phyloP scores from a whole-genome alignment of 2,888 invertebrate species.

The Oxytorus armatus region DNA sequence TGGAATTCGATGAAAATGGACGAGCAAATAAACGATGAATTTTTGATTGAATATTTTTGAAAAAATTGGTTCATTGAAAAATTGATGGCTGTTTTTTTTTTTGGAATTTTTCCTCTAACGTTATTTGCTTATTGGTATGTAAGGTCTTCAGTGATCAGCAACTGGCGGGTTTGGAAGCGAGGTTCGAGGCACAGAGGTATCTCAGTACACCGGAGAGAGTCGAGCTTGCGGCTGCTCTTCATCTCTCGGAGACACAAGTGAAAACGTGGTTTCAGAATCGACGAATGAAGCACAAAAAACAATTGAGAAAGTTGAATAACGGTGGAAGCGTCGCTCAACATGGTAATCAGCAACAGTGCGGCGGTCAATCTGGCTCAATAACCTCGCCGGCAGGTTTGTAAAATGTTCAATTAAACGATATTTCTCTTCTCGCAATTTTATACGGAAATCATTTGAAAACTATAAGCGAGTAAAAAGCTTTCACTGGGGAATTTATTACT shows the following conservation, averaged over 20 bases:
- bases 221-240: conserved; percentile 96
- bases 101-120: too few relatives aligned
- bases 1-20: too few relatives aligned
- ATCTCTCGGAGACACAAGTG: conserved; percentile 97
- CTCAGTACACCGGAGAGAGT: conserved; percentile 98
- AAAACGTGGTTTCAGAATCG: conserved; percentile 99
- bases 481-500: neutral
- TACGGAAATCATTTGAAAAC: neutral
- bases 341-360: conserved; percentile 74
- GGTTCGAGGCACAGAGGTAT: conserved; percentile 97
- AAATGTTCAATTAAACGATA: neutral
- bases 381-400: conserved; percentile 80
- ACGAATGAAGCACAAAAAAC: conserved; percentile 98
- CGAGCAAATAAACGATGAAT: too few relatives aligned
- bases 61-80: too few relatives aligned
- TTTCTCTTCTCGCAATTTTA: neutral
- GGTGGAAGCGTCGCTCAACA: conserved; percentile 72
- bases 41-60: too few relatives aligned
- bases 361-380: conserved; percentile 75
- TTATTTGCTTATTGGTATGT: neutral
- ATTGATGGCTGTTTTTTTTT: neutral
- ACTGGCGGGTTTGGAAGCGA: conserved; percentile 94
- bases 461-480: too few relatives aligned
- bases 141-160: conserved; percentile 91
- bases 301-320: conserved; percentile 89